phyloP scores from a whole-genome alignment of 2,113 vertebrate genomes.

The Urocynchramus pylzowi region DNA sequence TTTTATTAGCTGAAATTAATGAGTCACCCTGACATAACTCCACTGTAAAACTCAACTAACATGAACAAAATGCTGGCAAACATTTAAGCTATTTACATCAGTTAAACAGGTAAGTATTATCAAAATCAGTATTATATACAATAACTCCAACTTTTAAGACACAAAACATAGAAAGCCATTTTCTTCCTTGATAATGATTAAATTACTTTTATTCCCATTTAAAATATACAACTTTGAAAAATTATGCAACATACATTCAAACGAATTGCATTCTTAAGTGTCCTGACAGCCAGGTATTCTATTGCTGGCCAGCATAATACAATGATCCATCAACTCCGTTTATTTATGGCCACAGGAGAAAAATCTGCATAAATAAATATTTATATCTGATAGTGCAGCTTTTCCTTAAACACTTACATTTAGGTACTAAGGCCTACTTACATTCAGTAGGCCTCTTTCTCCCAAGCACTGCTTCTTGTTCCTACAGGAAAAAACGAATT shows the following conservation, averaged over 20 bases:
- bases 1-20: not conserved
- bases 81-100: not conserved
- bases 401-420: conserved; percentile 1
- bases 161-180: not conserved
- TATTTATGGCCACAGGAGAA: not conserved
- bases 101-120: not conserved
- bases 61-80: not conserved
- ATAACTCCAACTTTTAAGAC: not conserved
- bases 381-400: not conserved
- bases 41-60: not conserved
- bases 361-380: not conserved
- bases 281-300: not conserved
- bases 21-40: not conserved
- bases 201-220: conserved; percentile 46
- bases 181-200: not conserved
- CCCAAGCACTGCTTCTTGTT: not conserved
- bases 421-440: no score
- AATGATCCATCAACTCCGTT: not conserved
- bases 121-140: not conserved
- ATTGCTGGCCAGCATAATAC: not conserved
- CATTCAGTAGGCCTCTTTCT: not conserved
- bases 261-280: not conserved
- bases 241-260: conserved; percentile 41
- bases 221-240: conserved; percentile 55
- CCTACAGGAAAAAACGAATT: not conserved